phyloP scores from a whole-genome alignment of 2,888 invertebrate species.

The Dexiosoma caninum region DNA sequence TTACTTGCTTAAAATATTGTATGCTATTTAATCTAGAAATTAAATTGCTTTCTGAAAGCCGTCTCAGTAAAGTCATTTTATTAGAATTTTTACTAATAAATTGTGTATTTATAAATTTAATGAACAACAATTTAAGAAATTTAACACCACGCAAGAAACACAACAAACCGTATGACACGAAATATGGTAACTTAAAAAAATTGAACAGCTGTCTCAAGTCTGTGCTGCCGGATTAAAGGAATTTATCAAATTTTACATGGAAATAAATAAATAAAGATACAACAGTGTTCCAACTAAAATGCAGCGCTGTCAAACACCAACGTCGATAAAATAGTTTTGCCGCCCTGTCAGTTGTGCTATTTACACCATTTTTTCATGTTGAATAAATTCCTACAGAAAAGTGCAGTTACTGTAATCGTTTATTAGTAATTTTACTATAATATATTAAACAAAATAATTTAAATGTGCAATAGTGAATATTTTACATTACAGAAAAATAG shows the following conservation, averaged over 20 bases:
- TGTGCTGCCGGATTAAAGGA: no score
- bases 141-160: not conserved
- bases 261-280: no score
- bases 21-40: slow-evolving; percentile 66
- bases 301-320: no score
- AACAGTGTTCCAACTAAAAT: no score
- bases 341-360: not conserved
- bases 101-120: no score
- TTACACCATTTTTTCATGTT: not conserved
- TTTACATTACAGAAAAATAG: slow-evolving; percentile 23
- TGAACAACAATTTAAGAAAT: no score
- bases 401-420: not conserved
- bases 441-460: slow-evolving; percentile 31
- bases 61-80: slow-evolving; percentile 70
- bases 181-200: no score
- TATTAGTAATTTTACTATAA: not conserved
- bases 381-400: not conserved
- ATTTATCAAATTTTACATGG: no score
- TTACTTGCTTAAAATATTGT: slow-evolving; percentile 69
- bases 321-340: not conserved
- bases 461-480: not conserved
- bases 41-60: slow-evolving; percentile 67
- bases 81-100: no score
- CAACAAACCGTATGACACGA: not conserved
- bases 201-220: not conserved